Base-by-base conservation (phyloP, 2,113 vertebrate genomes). In the Nicator chloris region DNA sequence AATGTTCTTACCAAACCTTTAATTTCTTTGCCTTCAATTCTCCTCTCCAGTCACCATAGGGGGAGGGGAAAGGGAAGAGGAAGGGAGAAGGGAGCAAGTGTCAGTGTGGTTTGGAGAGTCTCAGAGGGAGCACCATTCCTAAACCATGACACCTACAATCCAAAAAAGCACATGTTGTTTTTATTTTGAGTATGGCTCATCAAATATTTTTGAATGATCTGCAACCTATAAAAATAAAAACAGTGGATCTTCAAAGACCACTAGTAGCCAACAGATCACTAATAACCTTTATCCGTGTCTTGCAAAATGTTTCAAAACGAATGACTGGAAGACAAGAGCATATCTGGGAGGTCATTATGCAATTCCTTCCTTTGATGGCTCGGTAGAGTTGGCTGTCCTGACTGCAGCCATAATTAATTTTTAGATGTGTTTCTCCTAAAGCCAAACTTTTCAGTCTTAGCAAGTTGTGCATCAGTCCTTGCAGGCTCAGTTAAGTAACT, bases 351-450 rank as follows among this genome's bases (percentile, higher is more conserved):
- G 30, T 31, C 39, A 53, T 24, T 21, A 31, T 26, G 2, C 14
- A 78, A 27, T 60, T 82, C 33, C 23, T 66, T 57, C 24, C 35
- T 65, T 84, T 73, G 35, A 35, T 65, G 64, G 15, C 17, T 77
- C 0, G 0, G 22, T 68, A 54, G 13, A 84, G 1, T 17, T 60
- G 33, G 15, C 27, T 65, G 5, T 56, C 11, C 5, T 64, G 26
- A 51, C 4, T 51, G 21, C 8, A 75, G 10, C n/a, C 18, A 35
- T 35, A 61, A 64, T 35, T 31, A 73, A 82, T 35, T 66, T 82
- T 60, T 12, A 51, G 27, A 51, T 42, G 6, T 54, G 10, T 39
- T 86, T 28, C 24, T 63, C 24, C 39, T 69, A 45, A 78, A 60
- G 15, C 19, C 22, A 88, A 10, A 79, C 4, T 61, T 27, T 24